Conservation (phyloP, 2,888 invertebrate species). For the Lobophora halterata region DNA sequence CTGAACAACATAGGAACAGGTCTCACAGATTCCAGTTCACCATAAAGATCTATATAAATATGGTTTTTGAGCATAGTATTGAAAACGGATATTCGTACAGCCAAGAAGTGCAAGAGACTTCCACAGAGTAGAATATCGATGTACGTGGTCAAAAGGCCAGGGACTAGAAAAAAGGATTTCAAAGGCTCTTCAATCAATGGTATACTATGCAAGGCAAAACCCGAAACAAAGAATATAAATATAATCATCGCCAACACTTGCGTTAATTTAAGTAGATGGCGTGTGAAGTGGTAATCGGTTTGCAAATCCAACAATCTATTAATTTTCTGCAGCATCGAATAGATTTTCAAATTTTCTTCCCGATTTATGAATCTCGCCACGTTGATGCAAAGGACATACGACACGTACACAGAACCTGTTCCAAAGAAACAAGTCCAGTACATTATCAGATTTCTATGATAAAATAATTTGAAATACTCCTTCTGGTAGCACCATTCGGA, state of each 20-base stretch:
- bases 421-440: constrained; percentile 21
- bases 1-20: constrained; percentile 7
- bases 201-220: constrained; percentile 25
- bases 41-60: constrained; percentile 1
- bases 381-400: constrained; percentile 31
- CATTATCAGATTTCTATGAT: constrained; percentile 20
- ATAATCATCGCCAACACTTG: neutral
- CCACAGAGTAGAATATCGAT: constrained; percentile 34
- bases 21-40: neutral
- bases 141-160: constrained; percentile 24
- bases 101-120: constrained; percentile 35
- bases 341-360: constrained; percentile 29
- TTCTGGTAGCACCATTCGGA: constrained; percentile 27
- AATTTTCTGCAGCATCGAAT: constrained; percentile 35
- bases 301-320: constrained; percentile 33
- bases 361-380: constrained; percentile 31
- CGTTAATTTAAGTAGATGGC: constrained; percentile 27
- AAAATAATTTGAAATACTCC: constrained; percentile 29
- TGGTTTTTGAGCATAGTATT: constrained; percentile 29
- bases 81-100: constrained; percentile 32
- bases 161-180: constrained; percentile 20
- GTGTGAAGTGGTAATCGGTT: constrained; percentile 23
- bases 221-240: constrained; percentile 22
- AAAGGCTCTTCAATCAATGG: constrained; percentile 26
- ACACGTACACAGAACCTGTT: constrained; percentile 24